Evolutionary conservation across 2,113 vertebrate species (phyloP).

Genomic region (Haliaeetus leucogaster): DNA sequence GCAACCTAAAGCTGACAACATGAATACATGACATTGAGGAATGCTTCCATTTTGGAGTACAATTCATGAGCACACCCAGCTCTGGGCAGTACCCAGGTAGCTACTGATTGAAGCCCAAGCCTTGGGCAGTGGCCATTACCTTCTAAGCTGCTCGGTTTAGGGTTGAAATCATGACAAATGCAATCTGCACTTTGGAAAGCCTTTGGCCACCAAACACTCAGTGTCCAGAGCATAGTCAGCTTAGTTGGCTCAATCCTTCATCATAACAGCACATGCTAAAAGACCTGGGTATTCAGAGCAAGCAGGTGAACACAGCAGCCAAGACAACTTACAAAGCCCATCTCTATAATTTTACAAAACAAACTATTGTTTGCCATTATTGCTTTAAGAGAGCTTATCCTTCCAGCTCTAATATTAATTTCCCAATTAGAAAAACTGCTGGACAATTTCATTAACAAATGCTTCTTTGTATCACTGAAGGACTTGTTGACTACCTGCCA

Average conservation of each 20-base stretch:
- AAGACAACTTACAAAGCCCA: neutral
- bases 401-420: neutral
- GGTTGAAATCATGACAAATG: neutral
- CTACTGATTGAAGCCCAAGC: neutral
- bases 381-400: neutral
- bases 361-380: neutral
- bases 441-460: neutral
- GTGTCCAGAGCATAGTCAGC: neutral
- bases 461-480: neutral
- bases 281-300: neutral
- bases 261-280: too few species aligned
- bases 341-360: neutral
- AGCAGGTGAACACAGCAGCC: neutral
- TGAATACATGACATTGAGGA: rapidly evolving
- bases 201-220: neutral
- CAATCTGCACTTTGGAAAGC: neutral
- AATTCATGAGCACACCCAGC: neutral
- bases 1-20: neutral
- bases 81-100: neutral
- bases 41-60: neutral
- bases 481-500: neutral
- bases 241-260: neutral
- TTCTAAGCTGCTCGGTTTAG: neutral
- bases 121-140: neutral
- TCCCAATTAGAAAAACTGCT: neutral